Conservation (phyloP, 1,140 invertebrate species). For the Tribolium castaneum region DNA sequence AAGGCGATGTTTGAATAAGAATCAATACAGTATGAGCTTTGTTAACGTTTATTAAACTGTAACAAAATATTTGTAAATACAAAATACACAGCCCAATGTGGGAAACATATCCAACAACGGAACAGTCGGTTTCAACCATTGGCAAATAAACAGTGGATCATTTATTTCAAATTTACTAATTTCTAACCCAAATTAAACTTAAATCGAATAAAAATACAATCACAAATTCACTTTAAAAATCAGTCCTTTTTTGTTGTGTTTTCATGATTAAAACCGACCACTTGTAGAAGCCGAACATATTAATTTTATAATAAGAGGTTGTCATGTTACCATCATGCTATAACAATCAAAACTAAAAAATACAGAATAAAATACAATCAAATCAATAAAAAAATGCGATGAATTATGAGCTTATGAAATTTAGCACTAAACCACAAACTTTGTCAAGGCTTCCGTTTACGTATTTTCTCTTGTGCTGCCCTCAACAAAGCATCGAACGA, state of each 20-base stretch:
- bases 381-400: slow-evolving; percentile 21
- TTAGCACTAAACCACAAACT: neutral
- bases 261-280: slow-evolving; percentile 3
- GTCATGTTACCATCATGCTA: neutral
- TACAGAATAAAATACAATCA: slow-evolving; percentile 3
- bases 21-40: neutral
- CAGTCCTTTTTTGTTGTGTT: neutral
- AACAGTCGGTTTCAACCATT: neutral
- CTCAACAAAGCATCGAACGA: slow-evolving; percentile 57
- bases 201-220: neutral
- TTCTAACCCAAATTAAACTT: neutral
- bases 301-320: neutral
- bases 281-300: slow-evolving; percentile 4
- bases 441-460: slow-evolving; percentile 54
- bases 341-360: slow-evolving; percentile 6
- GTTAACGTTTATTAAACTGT: slow-evolving; percentile 23
- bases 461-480: slow-evolving; percentile 57
- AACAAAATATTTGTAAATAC: slow-evolving; percentile 29
- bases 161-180: no score
- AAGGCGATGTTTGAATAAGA: no score
- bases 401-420: slow-evolving; percentile 13
- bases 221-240: slow-evolving; percentile 16
- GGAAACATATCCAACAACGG: slow-evolving; percentile 5
- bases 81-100: slow-evolving; percentile 28
- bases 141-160: neutral